Base-by-base conservation (phyloP, 2,113 vertebrate species). In the Gambusia affinis region DNA sequence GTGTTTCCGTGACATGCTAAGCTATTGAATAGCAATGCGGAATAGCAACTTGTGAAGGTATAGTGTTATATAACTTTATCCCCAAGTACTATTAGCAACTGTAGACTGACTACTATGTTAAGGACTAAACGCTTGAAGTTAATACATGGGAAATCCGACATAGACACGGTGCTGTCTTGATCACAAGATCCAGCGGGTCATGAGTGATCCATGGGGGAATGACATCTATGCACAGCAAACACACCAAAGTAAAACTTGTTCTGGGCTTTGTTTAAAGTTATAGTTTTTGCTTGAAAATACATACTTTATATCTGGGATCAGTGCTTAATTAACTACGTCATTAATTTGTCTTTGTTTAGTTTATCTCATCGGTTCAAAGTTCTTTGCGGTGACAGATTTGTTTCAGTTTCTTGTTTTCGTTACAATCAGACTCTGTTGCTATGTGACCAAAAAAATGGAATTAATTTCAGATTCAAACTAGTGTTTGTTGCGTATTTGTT, bases 111-210 rank as follows among this genome's bases (percentile, higher is more conserved):
- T 33, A 31, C 17, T 39, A 17, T 19, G 8, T 30, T 31, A 17
- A 51, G 19, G 44, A 62, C 42, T 62, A 68, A 24, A 60, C n/a
- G 30, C 7, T 66, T 79, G 39, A 35, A 12, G 44, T 33, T 24
- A 15, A 14, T 6, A 2, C 30, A 27, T 15, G 15, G 11, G 19
- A 70, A 17, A 67, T 70, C 11, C 54, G 30, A 60, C 35, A 2
- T 14, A 27, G 8, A 42, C 44, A 64, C 51, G 37, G 19, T 4
- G 54, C 8, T 27, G 5, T 12, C 57, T 29, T 11, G 47, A 17
- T 75, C 78, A 65, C 47, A 64, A 67, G 64, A 67, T n/a, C 39
- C 37, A 15, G 6, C 7, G 42, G 29, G 10, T 87, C 66, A 69
- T 62, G 47, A 73, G 60, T 39, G n/a, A 24, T 19, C 42, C 22